phyloP scores from a whole-genome alignment of 2,888 invertebrate species.

The Scaptomyza caliginosa region DNA sequence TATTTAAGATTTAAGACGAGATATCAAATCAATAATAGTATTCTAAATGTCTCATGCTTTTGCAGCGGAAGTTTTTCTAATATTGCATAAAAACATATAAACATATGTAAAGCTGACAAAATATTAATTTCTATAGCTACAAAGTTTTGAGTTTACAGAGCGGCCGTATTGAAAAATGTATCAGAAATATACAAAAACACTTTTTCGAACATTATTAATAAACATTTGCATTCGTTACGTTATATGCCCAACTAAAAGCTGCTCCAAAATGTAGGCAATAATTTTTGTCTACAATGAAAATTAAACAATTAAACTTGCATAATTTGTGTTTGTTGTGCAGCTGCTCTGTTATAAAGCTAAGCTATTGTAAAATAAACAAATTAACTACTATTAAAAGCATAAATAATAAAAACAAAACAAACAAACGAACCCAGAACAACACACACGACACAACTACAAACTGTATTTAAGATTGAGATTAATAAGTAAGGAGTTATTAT shows the following conservation, averaged over 20 bases:
- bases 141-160: slow-evolving; percentile 1
- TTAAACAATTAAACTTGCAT: background rate
- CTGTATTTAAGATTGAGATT: slow-evolving; percentile 66
- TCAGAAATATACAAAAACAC: background rate
- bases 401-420: slow-evolving; percentile 29
- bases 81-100: background rate
- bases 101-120: slow-evolving; percentile 27
- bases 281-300: background rate
- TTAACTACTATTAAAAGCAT: slow-evolving; percentile 34
- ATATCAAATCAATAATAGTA: slow-evolving; percentile 58
- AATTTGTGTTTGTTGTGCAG: background rate
- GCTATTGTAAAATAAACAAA: slow-evolving; percentile 64
- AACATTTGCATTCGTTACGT: too few relatives aligned
- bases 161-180: background rate
- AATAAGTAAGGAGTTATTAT: slow-evolving; percentile 72
- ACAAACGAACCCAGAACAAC: too few relatives aligned
- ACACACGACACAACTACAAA: slow-evolving; percentile 5
- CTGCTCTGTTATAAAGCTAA: slow-evolving; percentile 40
- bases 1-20: slow-evolving; percentile 48
- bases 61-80: slow-evolving; percentile 54
- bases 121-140: slow-evolving; percentile 12
- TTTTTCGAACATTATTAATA: too few relatives aligned
- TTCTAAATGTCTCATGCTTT: slow-evolving; percentile 48
- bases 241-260: too few relatives aligned
- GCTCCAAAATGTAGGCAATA: background rate